phyloP scores from a whole-genome alignment of 2,888 invertebrate genomes.

The Phortica magna region DNA sequence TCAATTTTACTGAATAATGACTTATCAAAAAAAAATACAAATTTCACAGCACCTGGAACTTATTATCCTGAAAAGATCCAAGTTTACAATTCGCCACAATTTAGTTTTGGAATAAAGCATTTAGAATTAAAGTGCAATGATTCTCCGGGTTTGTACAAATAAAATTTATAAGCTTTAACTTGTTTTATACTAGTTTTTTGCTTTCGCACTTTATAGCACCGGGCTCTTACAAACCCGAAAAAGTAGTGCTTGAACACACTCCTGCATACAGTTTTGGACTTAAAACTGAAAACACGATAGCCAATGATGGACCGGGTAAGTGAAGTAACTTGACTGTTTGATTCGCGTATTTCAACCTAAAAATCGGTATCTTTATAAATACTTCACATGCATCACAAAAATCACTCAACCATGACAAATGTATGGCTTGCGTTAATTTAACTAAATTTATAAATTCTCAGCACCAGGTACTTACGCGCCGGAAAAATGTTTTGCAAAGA shows the following conservation, averaged over 20 bases:
- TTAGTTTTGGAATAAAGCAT: conserved; percentile 79
- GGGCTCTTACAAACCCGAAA: conserved; percentile 81
- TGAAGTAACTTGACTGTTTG: conserved; percentile 65
- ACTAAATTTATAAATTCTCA: conserved; percentile 40
- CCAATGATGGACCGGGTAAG: conserved; percentile 79
- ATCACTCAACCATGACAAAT: neutral
- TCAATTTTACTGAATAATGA: neutral
- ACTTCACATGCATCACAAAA: too few relatives aligned
- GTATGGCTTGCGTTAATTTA: neutral
- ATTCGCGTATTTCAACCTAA: too few relatives aligned
- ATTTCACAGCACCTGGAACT: conserved; percentile 71
- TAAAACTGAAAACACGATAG: conserved; percentile 82
- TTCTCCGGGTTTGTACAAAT: conserved; percentile 70
- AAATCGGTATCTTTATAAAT: too few relatives aligned
- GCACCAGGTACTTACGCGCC: conserved; percentile 83
- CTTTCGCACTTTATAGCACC: conserved; percentile 69
- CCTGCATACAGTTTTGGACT: conserved; percentile 86
- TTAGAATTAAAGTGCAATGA: conserved; percentile 65
- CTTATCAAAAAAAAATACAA: neutral
- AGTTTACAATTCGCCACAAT: conserved; percentile 75
- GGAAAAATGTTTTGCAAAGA: conserved; percentile 80
- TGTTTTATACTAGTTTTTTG: conserved; percentile 15
- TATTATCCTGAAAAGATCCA: conserved; percentile 81
- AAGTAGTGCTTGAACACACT: conserved; percentile 80
- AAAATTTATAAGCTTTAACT: neutral